These are phyloP conservation scores for Pogonognathellus flavescens DNA, from an alignment of 1,140 invertebrate genomes.

Conservation along the genomic window DNA sequence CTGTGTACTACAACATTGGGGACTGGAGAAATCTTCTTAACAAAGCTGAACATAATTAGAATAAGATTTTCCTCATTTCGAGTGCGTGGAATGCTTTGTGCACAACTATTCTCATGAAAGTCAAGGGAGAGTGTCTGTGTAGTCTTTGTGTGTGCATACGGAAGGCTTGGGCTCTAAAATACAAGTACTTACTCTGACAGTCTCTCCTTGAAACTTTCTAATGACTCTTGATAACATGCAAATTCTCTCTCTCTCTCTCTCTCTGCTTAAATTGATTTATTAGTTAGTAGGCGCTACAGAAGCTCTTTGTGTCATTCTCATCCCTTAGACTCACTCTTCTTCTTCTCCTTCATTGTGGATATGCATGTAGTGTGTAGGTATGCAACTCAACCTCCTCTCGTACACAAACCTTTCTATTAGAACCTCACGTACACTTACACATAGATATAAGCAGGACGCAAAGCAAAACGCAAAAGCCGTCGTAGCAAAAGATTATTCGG, in stretches of 20 bases:
- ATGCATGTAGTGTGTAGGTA: not conserved
- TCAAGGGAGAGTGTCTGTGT: not conserved
- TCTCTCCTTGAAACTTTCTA: constrained; percentile 54
- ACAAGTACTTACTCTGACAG: constrained; percentile 36
- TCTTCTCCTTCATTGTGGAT: not conserved
- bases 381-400: not conserved
- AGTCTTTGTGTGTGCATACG: not conserved
- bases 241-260: constrained; percentile 47
- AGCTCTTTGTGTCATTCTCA: constrained; percentile 38
- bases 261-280: constrained; percentile 60
- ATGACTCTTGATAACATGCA: constrained; percentile 63
- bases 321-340: not conserved
- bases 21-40: not conserved
- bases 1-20: too few species aligned
- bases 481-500: not conserved
- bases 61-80: not conserved
- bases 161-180: not conserved
- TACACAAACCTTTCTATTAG: constrained; percentile 6
- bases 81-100: not conserved
- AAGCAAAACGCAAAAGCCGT: not conserved
- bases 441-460: not conserved
- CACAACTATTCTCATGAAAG: not conserved
- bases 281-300: constrained; percentile 47
- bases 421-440: not conserved
- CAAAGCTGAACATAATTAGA: constrained; percentile 19